Base-by-base conservation (phyloP, 2,888 invertebrate species). In the Scaptomyza reducta region DNA sequence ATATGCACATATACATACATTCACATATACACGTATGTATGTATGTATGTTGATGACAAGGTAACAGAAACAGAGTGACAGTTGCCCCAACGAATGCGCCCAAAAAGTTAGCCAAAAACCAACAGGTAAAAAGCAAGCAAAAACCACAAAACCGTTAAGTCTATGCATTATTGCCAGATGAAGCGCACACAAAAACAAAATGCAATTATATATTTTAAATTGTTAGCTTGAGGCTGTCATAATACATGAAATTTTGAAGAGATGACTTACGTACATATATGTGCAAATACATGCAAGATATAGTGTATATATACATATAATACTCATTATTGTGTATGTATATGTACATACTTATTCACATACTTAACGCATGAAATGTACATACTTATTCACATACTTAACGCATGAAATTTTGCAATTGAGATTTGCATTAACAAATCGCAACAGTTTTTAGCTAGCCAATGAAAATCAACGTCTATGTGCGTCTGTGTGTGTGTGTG, bases 141-240 rank as follows among this genome's bases (percentile, higher is more conserved):
- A 22, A 3, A 1, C 22, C 22, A 22, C 22, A 22, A 22, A 22
- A 22, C 22, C 22, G 22, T 4, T 22, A 2, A 22, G 22, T 0
- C 2, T 22, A 2, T 22, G 25, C n/a, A 27, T 27, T 13, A 6
- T 38, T n/a, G 49, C 3, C n/a, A 16, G 53, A 53, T 27, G 18
- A n/a, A 6, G 25, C 29, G n/a, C 29, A 18, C 44, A 18, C 44
- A 35, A 1, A 27, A 14, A 38, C 35, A 27, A 50, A 58, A 51
- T 61, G 55, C 62, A 70, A 68, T 74, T 70, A 80, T 77, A 67
- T 64, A 62, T 47, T 38, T 56, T 46, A 3, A 22, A 22, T 22
- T 22, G 3, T 2, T 4, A 22, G 22, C 22, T 22, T 5, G 22
- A 22, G 22, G 22, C 22, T 22, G 22, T 56, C 49, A 61, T 31